Conservation (phyloP, 1,140 invertebrate species). For the Saccostrea echinata region DNA sequence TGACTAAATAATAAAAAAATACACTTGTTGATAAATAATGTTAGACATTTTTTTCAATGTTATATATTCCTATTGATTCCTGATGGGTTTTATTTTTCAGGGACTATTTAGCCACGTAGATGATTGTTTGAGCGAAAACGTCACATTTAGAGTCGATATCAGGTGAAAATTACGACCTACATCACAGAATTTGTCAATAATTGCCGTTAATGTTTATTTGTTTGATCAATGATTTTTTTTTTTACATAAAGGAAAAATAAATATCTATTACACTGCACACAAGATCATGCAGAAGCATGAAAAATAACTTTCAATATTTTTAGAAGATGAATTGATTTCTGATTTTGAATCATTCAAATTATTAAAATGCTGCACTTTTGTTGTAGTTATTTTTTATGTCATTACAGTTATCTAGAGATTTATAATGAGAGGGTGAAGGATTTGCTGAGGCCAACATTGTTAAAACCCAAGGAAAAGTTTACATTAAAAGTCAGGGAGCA, state of each 20-base stretch:
- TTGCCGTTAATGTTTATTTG: background rate
- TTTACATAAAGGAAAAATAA: background rate
- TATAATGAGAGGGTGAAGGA: slow-evolving; percentile 80
- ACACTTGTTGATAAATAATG: too few species aligned
- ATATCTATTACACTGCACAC: background rate
- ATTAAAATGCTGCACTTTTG: background rate
- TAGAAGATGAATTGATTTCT: background rate
- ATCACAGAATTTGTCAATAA: slow-evolving; percentile 8
- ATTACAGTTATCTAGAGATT: slow-evolving; percentile 77
- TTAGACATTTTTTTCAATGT: background rate
- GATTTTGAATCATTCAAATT: background rate
- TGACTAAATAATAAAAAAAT: too few species aligned
- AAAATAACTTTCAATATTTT: background rate
- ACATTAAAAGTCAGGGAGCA: slow-evolving; percentile 79
- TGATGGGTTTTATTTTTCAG: slow-evolving; percentile 62
- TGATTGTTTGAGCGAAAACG: slow-evolving; percentile 86
- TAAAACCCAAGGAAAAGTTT: slow-evolving; percentile 69
- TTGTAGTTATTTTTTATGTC: background rate
- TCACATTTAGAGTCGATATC: slow-evolving; percentile 82
- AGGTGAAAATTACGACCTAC: slow-evolving; percentile 66
- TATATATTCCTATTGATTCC: background rate
- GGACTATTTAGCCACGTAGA: slow-evolving; percentile 81
- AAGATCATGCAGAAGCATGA: background rate
- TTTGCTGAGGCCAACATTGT: slow-evolving; percentile 67
- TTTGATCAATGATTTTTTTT: slow-evolving; percentile 1